Conservation (phyloP, 2,888 invertebrate genomes). For the Oscheius sp. region DNA sequence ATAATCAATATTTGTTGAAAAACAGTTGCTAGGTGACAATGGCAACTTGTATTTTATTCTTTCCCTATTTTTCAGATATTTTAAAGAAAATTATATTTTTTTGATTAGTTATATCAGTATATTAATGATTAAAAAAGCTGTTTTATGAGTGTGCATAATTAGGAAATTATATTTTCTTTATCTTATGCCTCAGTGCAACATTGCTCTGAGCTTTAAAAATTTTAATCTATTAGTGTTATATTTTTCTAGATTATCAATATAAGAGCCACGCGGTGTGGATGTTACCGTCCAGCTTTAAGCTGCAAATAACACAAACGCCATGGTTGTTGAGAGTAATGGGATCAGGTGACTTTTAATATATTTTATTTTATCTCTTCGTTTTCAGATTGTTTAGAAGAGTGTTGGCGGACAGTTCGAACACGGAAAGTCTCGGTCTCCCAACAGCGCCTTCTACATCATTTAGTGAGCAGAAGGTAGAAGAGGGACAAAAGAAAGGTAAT, state of each 20-base stretch:
- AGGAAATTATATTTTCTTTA: too few relatives aligned
- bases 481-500: slow-evolving; percentile 2
- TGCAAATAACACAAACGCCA: neutral
- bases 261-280: slow-evolving; percentile 1
- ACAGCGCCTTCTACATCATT: slow-evolving; percentile 20
- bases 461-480: neutral
- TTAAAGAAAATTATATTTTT: too few relatives aligned
- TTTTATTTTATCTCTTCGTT: neutral
- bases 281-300: slow-evolving; percentile 10
- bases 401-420: slow-evolving; percentile 11
- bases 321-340: slow-evolving; percentile 7
- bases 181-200: too few relatives aligned
- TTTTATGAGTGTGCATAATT: too few relatives aligned
- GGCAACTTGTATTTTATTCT: too few relatives aligned
- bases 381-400: slow-evolving; percentile 23
- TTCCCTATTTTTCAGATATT: too few relatives aligned
- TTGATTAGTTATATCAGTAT: too few relatives aligned
- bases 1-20: too few relatives aligned
- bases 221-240: too few relatives aligned
- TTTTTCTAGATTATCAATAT: neutral
- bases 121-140: too few relatives aligned
- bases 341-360: neutral
- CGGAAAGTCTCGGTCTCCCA: neutral
- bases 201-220: too few relatives aligned
- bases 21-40: too few relatives aligned